A percentile compares a stretch with the other conserved stretches of the same genome.
phyloP scores from a whole-genome alignment of 2,888 invertebrate genomes.

The Thelaira solivaga region DNA sequence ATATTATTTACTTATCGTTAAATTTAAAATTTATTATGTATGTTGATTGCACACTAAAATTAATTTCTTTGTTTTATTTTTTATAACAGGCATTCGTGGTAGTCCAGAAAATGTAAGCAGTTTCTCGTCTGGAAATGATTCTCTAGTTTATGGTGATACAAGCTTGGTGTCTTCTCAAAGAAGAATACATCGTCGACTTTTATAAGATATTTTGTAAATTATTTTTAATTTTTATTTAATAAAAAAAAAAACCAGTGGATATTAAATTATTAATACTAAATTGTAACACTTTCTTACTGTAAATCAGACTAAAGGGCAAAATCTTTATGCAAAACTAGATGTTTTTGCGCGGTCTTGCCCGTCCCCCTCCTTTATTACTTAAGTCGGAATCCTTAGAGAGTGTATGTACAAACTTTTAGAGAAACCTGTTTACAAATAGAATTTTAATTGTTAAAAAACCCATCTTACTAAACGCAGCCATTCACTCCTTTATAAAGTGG shows the following conservation, averaged over 20 bases:
- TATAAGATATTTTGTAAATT: constrained; percentile 65
- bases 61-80: constrained; percentile 29
- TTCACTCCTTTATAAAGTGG: too few species aligned
- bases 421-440: too few species aligned
- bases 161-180: constrained; percentile 70
- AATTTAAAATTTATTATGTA: not conserved
- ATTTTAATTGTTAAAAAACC: too few species aligned
- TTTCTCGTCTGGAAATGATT: constrained; percentile 70
- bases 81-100: constrained; percentile 58
- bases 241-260: constrained; percentile 10
- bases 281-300: too few species aligned
- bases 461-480: too few species aligned
- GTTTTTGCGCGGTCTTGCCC: too few species aligned
- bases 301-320: too few species aligned
- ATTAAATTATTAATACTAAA: not conserved
- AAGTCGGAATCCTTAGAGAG: too few species aligned
- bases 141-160: constrained; percentile 73
- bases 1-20: constrained; percentile 4
- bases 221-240: constrained; percentile 39
- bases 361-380: too few species aligned
- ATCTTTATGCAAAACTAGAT: too few species aligned
- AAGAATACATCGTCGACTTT: constrained; percentile 70
- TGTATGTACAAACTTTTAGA: too few species aligned
- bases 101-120: constrained; percentile 65
- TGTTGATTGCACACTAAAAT: constrained; percentile 11